A percentile compares a stretch with the other conserved stretches of the same genome.
Conservation (phyloP, 2,888 invertebrate genomes). For the Ormyrus rosae region DNA sequence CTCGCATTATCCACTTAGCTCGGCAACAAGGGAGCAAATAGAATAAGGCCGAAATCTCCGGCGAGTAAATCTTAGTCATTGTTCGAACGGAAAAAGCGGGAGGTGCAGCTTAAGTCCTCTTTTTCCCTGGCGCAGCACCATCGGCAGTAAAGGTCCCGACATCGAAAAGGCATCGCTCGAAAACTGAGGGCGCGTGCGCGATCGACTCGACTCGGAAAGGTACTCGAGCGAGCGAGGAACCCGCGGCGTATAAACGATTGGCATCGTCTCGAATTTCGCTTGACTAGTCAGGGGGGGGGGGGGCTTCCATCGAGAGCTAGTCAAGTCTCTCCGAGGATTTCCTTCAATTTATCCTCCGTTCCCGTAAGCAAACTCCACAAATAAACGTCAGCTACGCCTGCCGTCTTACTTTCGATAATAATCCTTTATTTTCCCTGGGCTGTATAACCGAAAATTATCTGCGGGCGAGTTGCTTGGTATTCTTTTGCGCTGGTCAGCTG, state of each 20-base stretch:
- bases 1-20: no score
- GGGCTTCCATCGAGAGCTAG: conserved; percentile 19
- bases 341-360: conserved; percentile 47
- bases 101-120: not conserved
- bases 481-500: no score
- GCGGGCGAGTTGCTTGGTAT: no score
- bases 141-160: not conserved
- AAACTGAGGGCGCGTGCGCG: conserved; percentile 28
- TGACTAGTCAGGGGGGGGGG: conserved; percentile 3
- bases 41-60: no score
- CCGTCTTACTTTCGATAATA: conserved; percentile 12
- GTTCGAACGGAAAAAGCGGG: not conserved
- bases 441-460: not conserved
- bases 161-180: not conserved
- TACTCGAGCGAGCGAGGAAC: conserved; percentile 17
- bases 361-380: conserved; percentile 3
- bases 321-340: conserved; percentile 45
- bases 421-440: conserved; percentile 4
- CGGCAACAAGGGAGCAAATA: no score
- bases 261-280: conserved; percentile 51
- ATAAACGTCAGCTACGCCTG: conserved; percentile 27
- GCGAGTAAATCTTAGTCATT: conserved; percentile 3
- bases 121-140: no score
- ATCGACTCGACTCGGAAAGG: conserved; percentile 15
- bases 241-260: conserved; percentile 31